Conservation (phyloP, 2,797 vertebrate genomes). For the Liasis olivaceus region DNA sequence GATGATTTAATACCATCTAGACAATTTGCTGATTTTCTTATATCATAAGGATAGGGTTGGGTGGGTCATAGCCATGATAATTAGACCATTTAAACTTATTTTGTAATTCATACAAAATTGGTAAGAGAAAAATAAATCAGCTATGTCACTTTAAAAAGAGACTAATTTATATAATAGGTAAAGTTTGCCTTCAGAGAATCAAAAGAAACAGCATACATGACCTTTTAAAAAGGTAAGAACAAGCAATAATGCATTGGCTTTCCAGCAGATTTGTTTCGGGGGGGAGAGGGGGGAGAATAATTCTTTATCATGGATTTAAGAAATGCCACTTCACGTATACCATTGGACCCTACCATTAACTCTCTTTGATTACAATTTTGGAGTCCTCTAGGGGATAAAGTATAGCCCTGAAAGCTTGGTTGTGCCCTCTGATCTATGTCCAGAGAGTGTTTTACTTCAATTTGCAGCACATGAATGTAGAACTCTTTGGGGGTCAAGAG, state of each 20-base stretch:
- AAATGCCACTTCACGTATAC: background rate
- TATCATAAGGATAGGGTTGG: slow-evolving; percentile 32
- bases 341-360: background rate
- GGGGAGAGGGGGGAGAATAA: background rate
- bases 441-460: background rate
- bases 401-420: background rate
- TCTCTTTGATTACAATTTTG: background rate
- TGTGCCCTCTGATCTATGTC: background rate
- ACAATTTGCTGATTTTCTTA: slow-evolving; percentile 34
- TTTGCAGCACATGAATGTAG: background rate
- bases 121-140: background rate
- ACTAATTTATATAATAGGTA: background rate
- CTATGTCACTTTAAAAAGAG: background rate
- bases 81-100: slow-evolving; percentile 45
- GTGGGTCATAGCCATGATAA: slow-evolving; percentile 42
- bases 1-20: slow-evolving; percentile 43
- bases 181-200: slow-evolving; percentile 27
- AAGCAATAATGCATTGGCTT: slow-evolving; percentile 13
- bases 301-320: background rate
- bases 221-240: slow-evolving; percentile 19
- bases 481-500: background rate
- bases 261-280: background rate
- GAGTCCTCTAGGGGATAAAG: background rate
- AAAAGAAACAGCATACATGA: background rate
- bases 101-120: slow-evolving; percentile 11